Conservation (phyloP, 2,888 invertebrate genomes). For the Rugalucina vietnamica region DNA sequence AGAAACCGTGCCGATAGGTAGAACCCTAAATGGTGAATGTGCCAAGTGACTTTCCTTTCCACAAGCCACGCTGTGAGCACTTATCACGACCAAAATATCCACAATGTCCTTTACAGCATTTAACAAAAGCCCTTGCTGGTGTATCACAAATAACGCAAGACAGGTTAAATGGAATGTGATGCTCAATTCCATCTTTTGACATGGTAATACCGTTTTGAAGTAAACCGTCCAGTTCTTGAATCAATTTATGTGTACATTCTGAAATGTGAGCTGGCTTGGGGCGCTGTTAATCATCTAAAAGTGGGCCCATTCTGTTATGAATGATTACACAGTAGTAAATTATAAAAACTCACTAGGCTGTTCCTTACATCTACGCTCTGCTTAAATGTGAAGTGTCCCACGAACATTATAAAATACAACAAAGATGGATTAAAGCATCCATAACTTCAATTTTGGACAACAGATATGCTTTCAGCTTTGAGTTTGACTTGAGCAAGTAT, state of each 20-base stretch:
- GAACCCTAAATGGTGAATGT: slow-evolving; percentile 36
- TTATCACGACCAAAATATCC: slow-evolving; percentile 38
- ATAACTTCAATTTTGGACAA: no score
- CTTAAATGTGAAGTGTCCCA: no score
- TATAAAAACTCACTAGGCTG: no score
- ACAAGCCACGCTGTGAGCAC: slow-evolving; percentile 10
- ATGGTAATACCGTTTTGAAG: background rate
- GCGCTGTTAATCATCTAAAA: no score
- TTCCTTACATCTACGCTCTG: no score
- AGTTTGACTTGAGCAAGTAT: no score
- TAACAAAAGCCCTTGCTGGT: slow-evolving; percentile 69
- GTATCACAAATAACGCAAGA: slow-evolving; percentile 70
- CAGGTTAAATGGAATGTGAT: slow-evolving; percentile 2
- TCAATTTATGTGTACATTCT: slow-evolving; percentile 30
- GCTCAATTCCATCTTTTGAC: background rate
- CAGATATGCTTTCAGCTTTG: no score
- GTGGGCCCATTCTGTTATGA: no score
- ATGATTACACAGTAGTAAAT: no score
- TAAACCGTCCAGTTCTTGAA: slow-evolving; percentile 27
- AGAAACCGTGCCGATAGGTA: slow-evolving; percentile 66
- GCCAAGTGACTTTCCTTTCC: slow-evolving; percentile 52
- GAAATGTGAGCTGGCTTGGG: no score
- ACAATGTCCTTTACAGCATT: slow-evolving; percentile 27
- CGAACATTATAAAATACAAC: no score
- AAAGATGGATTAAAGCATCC: no score